Evolutionary conservation across 2,888 invertebrate genomes (phyloP), one percentile per base, ranked within the genome.

Genomic region (Meandrusa payeni): DNA sequence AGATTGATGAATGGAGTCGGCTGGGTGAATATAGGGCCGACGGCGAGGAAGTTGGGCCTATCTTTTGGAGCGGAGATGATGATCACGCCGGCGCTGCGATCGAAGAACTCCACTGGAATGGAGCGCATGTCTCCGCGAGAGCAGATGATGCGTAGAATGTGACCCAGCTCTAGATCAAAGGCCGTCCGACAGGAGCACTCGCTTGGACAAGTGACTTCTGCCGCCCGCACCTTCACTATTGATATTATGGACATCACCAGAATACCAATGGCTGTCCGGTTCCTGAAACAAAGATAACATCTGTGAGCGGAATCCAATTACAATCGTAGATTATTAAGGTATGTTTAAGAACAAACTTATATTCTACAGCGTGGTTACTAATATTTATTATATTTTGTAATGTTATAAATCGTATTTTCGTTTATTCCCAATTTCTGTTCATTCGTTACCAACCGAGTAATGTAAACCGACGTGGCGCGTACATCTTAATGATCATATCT

Each of bases 21-120:
- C 49, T 90, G 88, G 0, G 83, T 86, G 61, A 93, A 91, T 20
- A 92, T 90, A 3, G 93, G 93, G 12, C 94, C 94, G 55, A 94
- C 92, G 12, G 92, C 92, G 34, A 95, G 83, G 37, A 86, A 76
- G 66, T 94, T 93, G 13, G 88, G 85, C 31, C 75, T 70, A 22
- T 89, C 79, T 23, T 88, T 77, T 0, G 94, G 93, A 0, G 93
- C 92, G 3, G 90, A 81, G 54, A 95, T 92, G 48, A 91, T 82
- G 40, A 95, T 83, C 3, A 93, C 85, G 65, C 93, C 90, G 27
- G 92, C 90, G 52, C 86, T 88, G 5, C 81, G 76, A 64, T 93
- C 93, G 73, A 94, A 89, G 43, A 87, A 79, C 43, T 87, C 79
- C 9, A 91, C 86, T 2, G 94, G 94, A 26, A 94, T 88, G 1